These are phyloP conservation scores for Himalopsyche phryganea DNA, from an alignment of 1,140 invertebrate species.

Conservation along the genomic window DNA sequence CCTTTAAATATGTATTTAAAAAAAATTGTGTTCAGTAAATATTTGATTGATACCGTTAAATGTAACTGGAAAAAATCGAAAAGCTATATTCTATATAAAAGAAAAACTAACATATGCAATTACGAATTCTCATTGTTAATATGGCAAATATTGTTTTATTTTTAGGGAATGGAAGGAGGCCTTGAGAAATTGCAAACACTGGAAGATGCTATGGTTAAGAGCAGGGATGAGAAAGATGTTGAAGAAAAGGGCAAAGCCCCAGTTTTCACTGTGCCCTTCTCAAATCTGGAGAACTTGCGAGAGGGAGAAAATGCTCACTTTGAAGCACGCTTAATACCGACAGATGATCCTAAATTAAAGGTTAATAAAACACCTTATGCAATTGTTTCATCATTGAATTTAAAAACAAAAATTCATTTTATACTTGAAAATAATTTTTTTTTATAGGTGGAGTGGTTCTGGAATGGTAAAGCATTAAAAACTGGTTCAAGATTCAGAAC, in stretches of 20 bases:
- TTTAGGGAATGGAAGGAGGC: conserved; percentile 86
- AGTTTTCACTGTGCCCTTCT: conserved; percentile 84
- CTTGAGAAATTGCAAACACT: conserved; percentile 88
- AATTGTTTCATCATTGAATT: conserved; percentile 11
- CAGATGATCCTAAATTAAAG: conserved; percentile 91
- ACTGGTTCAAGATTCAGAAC: conserved; percentile 88
- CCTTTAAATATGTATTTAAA: too few relatives aligned
- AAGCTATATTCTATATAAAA: too few relatives aligned
- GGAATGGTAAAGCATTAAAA: conserved; percentile 86
- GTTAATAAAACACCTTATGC: conserved; percentile 45
- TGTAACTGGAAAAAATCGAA: too few relatives aligned
- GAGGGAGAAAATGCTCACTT: conserved; percentile 94
- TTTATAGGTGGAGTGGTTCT: conserved; percentile 86
- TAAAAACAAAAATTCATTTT: too few relatives aligned
- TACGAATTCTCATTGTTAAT: too few relatives aligned
- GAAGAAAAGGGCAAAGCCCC: conserved; percentile 79
- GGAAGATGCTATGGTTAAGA: conserved; percentile 79
- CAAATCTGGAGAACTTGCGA: conserved; percentile 78
- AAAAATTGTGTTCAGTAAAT: neutral
- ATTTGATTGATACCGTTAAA: conserved; percentile 3
- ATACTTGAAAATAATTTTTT: too few relatives aligned
- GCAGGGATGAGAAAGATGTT: conserved; percentile 63
- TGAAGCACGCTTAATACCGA: conserved; percentile 87
- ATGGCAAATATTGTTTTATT: too few relatives aligned
- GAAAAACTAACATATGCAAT: too few relatives aligned